A percentile compares a stretch with the other conserved stretches of the same genome.
phyloP scores from a whole-genome alignment of 2,113 vertebrate genomes.

The Coregonus clupeaformis region DNA sequence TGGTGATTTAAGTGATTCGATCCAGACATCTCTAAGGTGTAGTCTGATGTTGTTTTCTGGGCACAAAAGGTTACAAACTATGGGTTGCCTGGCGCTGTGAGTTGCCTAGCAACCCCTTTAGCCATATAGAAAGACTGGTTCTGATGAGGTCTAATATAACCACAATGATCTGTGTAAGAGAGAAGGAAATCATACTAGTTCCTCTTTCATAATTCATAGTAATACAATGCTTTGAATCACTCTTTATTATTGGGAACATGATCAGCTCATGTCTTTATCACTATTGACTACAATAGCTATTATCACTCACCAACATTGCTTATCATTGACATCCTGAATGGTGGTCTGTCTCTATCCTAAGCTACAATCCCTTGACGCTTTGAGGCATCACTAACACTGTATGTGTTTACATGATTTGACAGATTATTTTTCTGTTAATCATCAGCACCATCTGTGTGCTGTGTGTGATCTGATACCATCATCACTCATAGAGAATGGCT shows the following conservation, averaged over 20 bases:
- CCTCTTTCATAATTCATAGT: background rate
- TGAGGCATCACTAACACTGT: background rate
- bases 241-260: no score
- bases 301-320: no score
- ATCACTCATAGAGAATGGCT: background rate
- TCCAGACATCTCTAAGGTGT: background rate
- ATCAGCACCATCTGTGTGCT: background rate
- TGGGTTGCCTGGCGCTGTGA: slow-evolving; percentile 30
- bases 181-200: slow-evolving; percentile 1
- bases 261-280: no score
- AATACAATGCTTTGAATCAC: background rate
- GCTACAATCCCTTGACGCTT: background rate
- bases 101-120: slow-evolving; percentile 70
- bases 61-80: slow-evolving; percentile 10
- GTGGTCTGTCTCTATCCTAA: background rate
- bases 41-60: slow-evolving; percentile 10
- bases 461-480: background rate
- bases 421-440: background rate
- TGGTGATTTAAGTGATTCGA: background rate
- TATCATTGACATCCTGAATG: background rate
- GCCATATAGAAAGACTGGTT: slow-evolving; percentile 6
- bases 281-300: no score
- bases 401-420: background rate
- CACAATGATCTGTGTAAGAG: slow-evolving; percentile 34
- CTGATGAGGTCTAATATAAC: slow-evolving; percentile 37